Evolutionary conservation across 2,797 vertebrate genomes (phyloP), one percentile per base, ranked within the genome.

Genomic region (Scyliorhinus canicula): DNA sequence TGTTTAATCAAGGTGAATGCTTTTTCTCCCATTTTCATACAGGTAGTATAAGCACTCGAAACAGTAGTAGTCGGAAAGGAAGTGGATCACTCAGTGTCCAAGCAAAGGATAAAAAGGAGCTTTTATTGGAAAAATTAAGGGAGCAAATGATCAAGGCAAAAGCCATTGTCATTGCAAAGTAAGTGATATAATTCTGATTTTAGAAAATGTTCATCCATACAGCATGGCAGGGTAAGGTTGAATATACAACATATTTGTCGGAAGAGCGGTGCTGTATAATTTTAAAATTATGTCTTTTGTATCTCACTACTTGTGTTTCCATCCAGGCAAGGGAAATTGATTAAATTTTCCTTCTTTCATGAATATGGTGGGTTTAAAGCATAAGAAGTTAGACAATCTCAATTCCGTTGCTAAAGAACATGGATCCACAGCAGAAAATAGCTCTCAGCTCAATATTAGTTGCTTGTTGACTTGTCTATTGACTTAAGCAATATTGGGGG

Each of bases 81-180:
- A 98, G 98, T 97, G 98, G 98, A 8, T 97, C 98, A 95, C 96
- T 98, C 95, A 97, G 98, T 67, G 96, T 98, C 95, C 98, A 98
- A 50, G 98, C 97, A 96, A 99, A 99, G 97, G 99, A 97, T 95
- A 98, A 97, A 95, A 99, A 98, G 95, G 98, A 99, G 95, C 97
- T 99, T 95, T 97, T 99, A 40, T 95, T 98, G 96, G 98, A 99
- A 97, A 99, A 99, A 95, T 96, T 99, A 95, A 97, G 97, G 95
- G 99, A 99, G 96, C 98, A 98, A 96, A 96, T 99, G 95, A 97
- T 98, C 96, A 99, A 98, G 97, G 98, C 97, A 71, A 99, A 98
- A 96, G 97, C 97, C 77, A 98, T 98, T 96, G 96, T 97, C 88
- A 96, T 98, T 95, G 98, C 98, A 96, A 98, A 98, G 99, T 99